Evolutionary conservation across 1,140 invertebrate genomes (phyloP).

Genomic region (Neotoxoptera formosana): DNA sequence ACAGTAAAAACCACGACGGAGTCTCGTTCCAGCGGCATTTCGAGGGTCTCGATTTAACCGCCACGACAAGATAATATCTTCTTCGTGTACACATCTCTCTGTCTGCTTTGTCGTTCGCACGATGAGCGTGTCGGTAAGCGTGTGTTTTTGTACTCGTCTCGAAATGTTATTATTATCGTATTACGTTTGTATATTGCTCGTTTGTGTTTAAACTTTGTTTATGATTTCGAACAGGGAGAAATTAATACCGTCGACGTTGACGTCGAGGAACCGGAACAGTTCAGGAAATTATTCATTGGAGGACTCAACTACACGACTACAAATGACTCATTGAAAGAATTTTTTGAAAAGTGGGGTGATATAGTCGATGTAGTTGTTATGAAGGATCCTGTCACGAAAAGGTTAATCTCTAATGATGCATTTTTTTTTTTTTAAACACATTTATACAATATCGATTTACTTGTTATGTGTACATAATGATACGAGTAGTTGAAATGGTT

Average conservation of each 20-base stretch:
- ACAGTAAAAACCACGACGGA: no score
- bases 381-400: slow-evolving; percentile 92
- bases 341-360: slow-evolving; percentile 97
- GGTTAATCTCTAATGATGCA: slow-evolving; percentile 62
- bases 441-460: not conserved
- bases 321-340: slow-evolving; percentile 89
- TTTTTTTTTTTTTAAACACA: not conserved
- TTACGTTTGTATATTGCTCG: not conserved
- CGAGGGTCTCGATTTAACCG: not conserved
- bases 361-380: slow-evolving; percentile 98
- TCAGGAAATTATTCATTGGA: slow-evolving; percentile 96
- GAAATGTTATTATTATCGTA: no score
- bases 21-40: not conserved
- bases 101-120: not conserved
- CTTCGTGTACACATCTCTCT: no score
- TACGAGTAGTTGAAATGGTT: not conserved
- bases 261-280: slow-evolving; percentile 85
- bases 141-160: not conserved
- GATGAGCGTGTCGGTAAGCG: slow-evolving; percentile 47
- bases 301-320: slow-evolving; percentile 95
- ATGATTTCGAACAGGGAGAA: slow-evolving; percentile 20
- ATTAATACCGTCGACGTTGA: slow-evolving; percentile 55
- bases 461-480: not conserved
- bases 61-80: not conserved
- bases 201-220: not conserved